phyloP scores from a whole-genome alignment of 2,113 vertebrate genomes.

The Percina caprodes region DNA sequence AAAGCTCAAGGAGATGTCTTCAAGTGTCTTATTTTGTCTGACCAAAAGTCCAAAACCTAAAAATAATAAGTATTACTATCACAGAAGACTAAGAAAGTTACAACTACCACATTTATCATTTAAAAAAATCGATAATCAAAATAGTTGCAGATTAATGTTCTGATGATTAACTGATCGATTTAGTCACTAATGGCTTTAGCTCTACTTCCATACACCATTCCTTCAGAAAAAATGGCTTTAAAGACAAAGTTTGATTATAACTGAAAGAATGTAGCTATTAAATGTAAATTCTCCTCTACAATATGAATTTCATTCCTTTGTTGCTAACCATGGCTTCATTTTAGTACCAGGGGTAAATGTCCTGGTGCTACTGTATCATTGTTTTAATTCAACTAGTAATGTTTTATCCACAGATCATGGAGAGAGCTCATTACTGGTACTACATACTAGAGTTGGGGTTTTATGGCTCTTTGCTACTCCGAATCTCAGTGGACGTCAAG shows the following conservation, averaged over 20 bases:
- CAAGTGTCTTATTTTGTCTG: background rate
- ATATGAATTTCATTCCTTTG: background rate
- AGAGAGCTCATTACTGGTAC: slow-evolving; percentile 88
- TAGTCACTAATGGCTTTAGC: background rate
- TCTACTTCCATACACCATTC: background rate
- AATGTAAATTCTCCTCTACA: background rate
- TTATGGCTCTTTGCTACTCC: slow-evolving; percentile 90
- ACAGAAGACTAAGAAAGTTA: background rate
- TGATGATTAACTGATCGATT: background rate
- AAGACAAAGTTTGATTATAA: background rate
- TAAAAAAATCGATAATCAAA: no score
- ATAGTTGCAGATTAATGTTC: background rate
- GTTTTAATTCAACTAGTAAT: background rate
- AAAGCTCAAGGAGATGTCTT: background rate
- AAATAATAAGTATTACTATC: background rate
- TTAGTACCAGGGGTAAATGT: background rate
- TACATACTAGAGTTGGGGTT: slow-evolving; percentile 94
- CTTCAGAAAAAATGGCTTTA: background rate
- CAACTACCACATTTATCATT: background rate
- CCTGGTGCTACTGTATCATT: background rate
- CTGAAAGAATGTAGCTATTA: background rate
- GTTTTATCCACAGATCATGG: slow-evolving; percentile 83
- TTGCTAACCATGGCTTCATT: background rate
- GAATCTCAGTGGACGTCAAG: slow-evolving; percentile 90
- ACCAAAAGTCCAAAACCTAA: no score